These are phyloP conservation scores for Linnaemya vulpina DNA, from an alignment of 2,888 invertebrate genomes.

Conservation along the genomic window DNA sequence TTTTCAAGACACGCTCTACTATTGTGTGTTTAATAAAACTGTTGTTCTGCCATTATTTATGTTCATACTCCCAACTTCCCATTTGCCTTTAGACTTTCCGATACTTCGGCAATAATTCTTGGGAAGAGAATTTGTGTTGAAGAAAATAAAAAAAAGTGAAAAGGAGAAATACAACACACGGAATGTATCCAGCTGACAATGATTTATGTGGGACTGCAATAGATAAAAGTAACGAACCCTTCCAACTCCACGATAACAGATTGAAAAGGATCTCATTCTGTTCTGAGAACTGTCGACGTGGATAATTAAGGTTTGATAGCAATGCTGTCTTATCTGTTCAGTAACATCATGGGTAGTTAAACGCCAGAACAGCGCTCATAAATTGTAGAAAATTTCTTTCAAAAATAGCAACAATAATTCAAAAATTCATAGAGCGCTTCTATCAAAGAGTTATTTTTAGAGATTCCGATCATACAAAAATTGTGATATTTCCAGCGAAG, in stretches of 20 bases:
- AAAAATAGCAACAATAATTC: no score
- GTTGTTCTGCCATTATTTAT: constrained; percentile 38
- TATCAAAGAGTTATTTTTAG: no score
- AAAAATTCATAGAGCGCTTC: no score
- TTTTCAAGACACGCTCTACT: neutral
- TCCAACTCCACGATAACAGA: neutral
- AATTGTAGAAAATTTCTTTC: no score
- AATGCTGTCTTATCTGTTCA: no score
- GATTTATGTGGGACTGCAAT: constrained; percentile 45
- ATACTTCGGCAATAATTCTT: constrained; percentile 21
- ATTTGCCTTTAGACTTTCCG: constrained; percentile 14
- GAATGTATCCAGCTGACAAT: constrained; percentile 44
- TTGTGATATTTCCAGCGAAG: no score
- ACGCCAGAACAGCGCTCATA: no score
- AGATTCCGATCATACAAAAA: no score
- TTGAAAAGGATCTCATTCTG: neutral
- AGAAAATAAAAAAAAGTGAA: neutral
- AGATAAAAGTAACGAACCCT: neutral
- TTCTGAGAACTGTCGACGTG: no score
- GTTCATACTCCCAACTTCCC: neutral
- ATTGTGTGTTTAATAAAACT: constrained; percentile 10
- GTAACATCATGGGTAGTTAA: no score
- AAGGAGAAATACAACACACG: constrained; percentile 14
- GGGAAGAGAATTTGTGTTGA: neutral
- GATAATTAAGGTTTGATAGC: no score